Evolutionary conservation across 2,113 vertebrate species (phyloP), one percentile per base, ranked within the genome.

Genomic region (Periophthalmus modestus): DNA sequence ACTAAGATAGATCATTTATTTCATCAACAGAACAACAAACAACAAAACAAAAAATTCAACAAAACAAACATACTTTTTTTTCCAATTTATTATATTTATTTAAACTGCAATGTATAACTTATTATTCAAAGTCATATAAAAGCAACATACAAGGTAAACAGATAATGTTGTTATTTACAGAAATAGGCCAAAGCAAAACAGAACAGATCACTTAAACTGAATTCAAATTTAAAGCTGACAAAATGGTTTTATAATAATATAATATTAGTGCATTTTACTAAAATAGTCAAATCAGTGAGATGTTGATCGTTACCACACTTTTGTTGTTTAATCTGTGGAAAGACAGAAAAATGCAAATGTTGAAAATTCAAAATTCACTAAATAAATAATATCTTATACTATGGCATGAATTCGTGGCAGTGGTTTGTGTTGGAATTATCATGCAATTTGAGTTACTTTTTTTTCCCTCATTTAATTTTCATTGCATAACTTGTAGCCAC

Each of bases 271-370:
- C 21, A 11, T 59, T 14, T 62, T 10, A 54, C 36, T 33, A 66
- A 21, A 68, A 63, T 57, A 69, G n/a, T 7, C 59, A 2, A 46
- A 79, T 73, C 57, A 16, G 62, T n/a, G 67, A 62, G 74, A 50
- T 36, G 71, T 59, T 81, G 9, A 47, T 28, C 34, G 11, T 19
- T 46, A 72, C 68, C 33, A 54, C 70, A n/a, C 13, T 43, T 57
- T 36, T 76, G 75, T 79, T 73, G 54, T 82, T 68, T 72, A 70
- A 57, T 73, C 88, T 88, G 86, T 61, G 83, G 73, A 69, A 68
- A 85, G 10, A 33, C 21, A 75, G 72, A 79, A 39, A n/a, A 19
- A 10, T 33, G 6, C 23, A n/a, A n/a, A n/a, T 18, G 12, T 34
- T 33, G 34, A 34, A 62, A 13, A 62, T 13, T 3, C 13, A 36